phyloP scores from a whole-genome alignment of 2,888 invertebrate species.

The Pachycephus smyrnensis region DNA sequence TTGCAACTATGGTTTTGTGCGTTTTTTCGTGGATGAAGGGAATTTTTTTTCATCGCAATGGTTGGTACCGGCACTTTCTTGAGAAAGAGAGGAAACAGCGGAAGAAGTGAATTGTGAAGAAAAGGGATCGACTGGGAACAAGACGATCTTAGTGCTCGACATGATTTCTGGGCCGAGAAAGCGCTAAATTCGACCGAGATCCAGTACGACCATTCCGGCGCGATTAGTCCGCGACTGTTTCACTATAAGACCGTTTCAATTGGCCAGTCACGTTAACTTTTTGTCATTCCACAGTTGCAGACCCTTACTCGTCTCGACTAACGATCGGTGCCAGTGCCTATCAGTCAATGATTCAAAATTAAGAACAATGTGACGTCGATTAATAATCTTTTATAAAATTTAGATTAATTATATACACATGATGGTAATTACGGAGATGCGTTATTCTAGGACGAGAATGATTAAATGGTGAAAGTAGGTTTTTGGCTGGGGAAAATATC shows the following conservation, averaged over 20 bases:
- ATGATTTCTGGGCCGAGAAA: slow-evolving; percentile 55
- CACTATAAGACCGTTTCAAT: not conserved
- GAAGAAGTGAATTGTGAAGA: not conserved
- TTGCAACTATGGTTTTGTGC: not conserved
- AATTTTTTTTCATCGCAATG: not conserved
- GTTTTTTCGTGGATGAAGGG: not conserved
- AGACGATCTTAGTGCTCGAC: not conserved
- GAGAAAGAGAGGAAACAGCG: not conserved
- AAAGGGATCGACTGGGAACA: not conserved
- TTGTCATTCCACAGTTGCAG: not conserved
- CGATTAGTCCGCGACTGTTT: not conserved
- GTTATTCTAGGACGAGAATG: slow-evolving; percentile 11
- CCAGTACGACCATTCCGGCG: slow-evolving; percentile 14
- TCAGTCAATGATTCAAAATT: not conserved
- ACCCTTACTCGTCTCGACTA: not conserved
- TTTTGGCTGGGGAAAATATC: slow-evolving; percentile 46
- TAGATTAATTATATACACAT: no score
- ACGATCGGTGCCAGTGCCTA: not conserved
- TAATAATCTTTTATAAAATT: no score
- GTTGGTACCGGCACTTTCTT: not conserved
- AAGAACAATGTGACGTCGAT: not conserved
- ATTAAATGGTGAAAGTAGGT: slow-evolving; percentile 57
- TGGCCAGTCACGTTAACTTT: not conserved
- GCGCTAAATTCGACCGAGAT: slow-evolving; percentile 47
- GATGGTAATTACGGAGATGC: not conserved